Evolutionary conservation across 1,140 invertebrate genomes (phyloP).

Genomic region (Drosophila asahinai): DNA sequence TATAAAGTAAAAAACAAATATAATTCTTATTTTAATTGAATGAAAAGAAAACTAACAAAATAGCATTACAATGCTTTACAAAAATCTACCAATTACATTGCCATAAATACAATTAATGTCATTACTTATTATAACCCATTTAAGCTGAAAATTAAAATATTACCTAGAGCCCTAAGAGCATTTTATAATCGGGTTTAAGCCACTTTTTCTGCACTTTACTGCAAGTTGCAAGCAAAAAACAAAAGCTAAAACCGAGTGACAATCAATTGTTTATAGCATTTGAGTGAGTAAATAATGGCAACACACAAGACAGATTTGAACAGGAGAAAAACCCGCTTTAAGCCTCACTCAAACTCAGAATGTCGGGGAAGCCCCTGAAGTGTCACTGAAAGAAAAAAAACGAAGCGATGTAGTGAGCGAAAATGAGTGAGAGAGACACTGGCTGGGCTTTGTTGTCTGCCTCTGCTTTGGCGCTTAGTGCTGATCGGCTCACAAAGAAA

Average conservation of each 20-base stretch:
- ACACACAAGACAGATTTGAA: slow-evolving; percentile 55
- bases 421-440: slow-evolving; percentile 26
- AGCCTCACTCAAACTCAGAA: slow-evolving; percentile 33
- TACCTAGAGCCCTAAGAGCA: slow-evolving; percentile 6
- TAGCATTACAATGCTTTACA: neutral
- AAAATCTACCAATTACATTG: neutral
- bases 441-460: slow-evolving; percentile 36
- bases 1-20: no score
- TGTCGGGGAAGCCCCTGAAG: slow-evolving; percentile 50
- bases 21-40: neutral
- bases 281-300: slow-evolving; percentile 73
- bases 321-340: slow-evolving; percentile 41
- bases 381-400: slow-evolving; percentile 46
- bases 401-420: slow-evolving; percentile 4
- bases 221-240: neutral
- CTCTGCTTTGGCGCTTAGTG: neutral
- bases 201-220: neutral
- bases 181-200: slow-evolving; percentile 25
- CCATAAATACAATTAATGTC: neutral
- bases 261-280: slow-evolving; percentile 80
- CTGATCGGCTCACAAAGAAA: slow-evolving; percentile 35
- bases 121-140: slow-evolving; percentile 16
- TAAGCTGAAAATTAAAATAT: neutral
- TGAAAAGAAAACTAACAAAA: neutral
- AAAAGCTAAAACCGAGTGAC: slow-evolving; percentile 58